Evolutionary conservation across 2,113 vertebrate genomes (phyloP).

Genomic region (Catharus bicknelli): DNA sequence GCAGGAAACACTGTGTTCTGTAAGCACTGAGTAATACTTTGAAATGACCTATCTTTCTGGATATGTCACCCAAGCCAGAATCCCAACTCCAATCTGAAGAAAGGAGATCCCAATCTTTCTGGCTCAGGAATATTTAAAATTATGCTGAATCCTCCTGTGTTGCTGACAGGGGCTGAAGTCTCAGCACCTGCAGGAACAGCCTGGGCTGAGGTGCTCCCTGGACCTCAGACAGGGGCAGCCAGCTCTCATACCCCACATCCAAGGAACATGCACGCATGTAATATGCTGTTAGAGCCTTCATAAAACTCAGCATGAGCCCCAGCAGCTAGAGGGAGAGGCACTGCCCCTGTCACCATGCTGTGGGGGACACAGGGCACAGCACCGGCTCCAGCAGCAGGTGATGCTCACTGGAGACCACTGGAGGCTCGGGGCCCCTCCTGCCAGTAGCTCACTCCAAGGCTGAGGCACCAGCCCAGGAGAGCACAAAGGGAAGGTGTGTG

Average conservation of each 20-base stretch:
- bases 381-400: neutral
- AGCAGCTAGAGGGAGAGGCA: neutral
- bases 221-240: neutral
- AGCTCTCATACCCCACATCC: neutral
- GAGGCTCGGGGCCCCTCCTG: neutral
- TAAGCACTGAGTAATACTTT: neutral
- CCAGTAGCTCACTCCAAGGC: accelerated
- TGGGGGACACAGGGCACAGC: neutral
- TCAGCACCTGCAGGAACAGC: neutral
- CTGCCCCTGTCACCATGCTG: neutral
- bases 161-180: neutral
- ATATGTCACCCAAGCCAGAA: neutral
- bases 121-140: neutral
- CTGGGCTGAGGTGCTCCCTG: neutral
- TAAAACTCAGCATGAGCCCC: neutral
- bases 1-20: neutral
- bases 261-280: neutral
- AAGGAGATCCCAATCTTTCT: neutral
- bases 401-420: accelerated
- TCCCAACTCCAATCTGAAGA: neutral
- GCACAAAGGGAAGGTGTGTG: neutral
- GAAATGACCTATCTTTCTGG: neutral
- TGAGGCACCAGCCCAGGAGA: neutral
- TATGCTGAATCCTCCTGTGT: neutral
- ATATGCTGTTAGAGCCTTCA: neutral